Evolutionary conservation across 1,140 invertebrate species (phyloP), one percentile per base, ranked within the genome.

Genomic region (Hermetia illucens): DNA sequence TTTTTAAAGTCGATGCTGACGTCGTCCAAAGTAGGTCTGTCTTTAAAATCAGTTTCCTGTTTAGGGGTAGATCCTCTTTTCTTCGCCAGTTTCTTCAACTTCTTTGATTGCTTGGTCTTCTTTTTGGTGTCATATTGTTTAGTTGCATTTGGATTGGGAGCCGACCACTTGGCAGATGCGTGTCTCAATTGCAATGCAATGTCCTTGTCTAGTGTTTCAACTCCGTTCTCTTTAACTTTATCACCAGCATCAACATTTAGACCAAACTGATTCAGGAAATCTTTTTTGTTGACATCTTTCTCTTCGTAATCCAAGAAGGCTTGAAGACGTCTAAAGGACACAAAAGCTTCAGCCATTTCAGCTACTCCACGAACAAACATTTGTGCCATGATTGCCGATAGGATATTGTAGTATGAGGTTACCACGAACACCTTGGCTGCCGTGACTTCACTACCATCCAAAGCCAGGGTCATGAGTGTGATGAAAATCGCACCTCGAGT

Each of bases 321-420:
- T 42, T 73, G 64, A 0, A 80, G 49, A 39, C 75, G 55, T 39
- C 62, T 64, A 1, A 79, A 64, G 0, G 75, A 71, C 0, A 78
- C 74, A 29, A 71, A 49, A 4, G 66, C 62, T 45, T 77, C 73
- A 0, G 72, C 69, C 19, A 72, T 55, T 46, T 71, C 75, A 1
- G 75, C 71, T 30, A 81, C 69, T 5, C 75, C 79, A 9, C 75
- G 65, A 0, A 79, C 78, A 46, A 82, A 79, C 65, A 80, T 74
- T 15, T 75, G 63, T 0, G 75, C 71, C 67, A 82, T 71, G 4
- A 71, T 71, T 15, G 73, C 63, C 1, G 75, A 64, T 1, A 82
- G 49, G 4, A 72, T 66, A 41, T 72, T 72, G 51, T 73, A 77
- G 39, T 77, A 74, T 0, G 73, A 67, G 20, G 72, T 66, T 9